Evolutionary conservation across 2,888 invertebrate genomes (phyloP), one percentile per base, ranked within the genome.

Genomic region (Serrognathus titanus): DNA sequence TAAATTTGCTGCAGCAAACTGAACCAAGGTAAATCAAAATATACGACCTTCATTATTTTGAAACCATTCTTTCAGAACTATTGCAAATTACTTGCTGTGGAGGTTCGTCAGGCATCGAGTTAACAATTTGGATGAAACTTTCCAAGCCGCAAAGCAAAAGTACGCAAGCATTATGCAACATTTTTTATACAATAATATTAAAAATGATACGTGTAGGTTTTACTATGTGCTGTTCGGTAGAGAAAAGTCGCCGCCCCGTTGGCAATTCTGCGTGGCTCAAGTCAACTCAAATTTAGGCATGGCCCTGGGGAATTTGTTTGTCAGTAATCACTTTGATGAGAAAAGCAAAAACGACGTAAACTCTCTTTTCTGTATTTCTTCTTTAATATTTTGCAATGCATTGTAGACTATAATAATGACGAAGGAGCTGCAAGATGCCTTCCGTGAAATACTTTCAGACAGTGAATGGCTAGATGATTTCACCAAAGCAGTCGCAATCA

Each of bases 271-370:
- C 72, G 90, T 96, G 4, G 85, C 87, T 0, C 92, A 94, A 77
- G 93, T 94, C 0, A 83, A 83, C 62, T 79, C 81, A 1, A 82
- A 88, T 61, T 86, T 88, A 85, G 88, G 88, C 2, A 94, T 94
- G 90, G 94, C 95, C 0, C 82, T 95, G 38, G 96, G 97, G 0
- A 87, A 94, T 0, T 86, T 97, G 82, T 97, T 96, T 71, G 94
- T 97, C 0, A 79, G 83, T 54, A 88, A 89, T 69, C 90, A 94
- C 71, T 97, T 97, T 69, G 92, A 94, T 67, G 88, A 94, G 71
- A 89, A 87, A 64, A 94, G 95, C 74, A 91, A 90, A 78, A 86
- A 89, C 59, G 94, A 93, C 71, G 57, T 57, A 53, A 54, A 40
- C 31, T 40, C 41, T 24, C 8, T 9, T 24, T 41, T 31, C 1